Base-by-base conservation (phyloP, 37 sponge, comb jelly and placozoan species). In the Diacarnus erythraeanus region DNA sequence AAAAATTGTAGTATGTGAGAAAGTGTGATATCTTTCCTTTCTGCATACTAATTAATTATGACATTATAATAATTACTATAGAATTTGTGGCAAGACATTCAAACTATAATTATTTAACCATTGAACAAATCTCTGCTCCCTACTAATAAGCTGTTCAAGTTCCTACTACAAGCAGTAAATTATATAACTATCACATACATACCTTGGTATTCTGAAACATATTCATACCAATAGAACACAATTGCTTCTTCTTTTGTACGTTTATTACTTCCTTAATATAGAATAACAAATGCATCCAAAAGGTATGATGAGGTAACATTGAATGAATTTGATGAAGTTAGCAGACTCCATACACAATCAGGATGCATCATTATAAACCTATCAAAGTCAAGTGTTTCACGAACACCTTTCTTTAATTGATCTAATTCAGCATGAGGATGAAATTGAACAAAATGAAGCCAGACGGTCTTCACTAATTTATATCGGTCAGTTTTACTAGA, bases 381-480 rank as follows among this genome's bases (percentile, higher is more conserved):
- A 37, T 69, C 80, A 2, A 79, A 18, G 35, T 79, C 69, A 56
- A 79, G 70, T 42, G 80, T 79, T 77, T 77, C 80, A 23, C 69
- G 80, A 18, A 79, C 9, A 17, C 80, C 80, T 67, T 69, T 79
- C 15, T 30, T 2, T 10, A 79, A 38, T 26, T 79, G 80, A 29
- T 66, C 57, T 9, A 79, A 37, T 30, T 66, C 80, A 29, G 79
- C 79, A 34, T 65, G 79, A 27, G 79, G 79, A 17, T 27, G 43
- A 79, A 79, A 79, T 34, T 69, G 44, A 2, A 68, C 70, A 68
- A 33, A 79, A n/a, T 79, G 80, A 1, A 79, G 80, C 69, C 80
- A 79, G 36, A 79, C 68, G 1, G 69, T 35, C 2, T n/a, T 41
- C 15, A 79, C 33, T 1, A 79, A 17, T n/a, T n/a, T n/a, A n/a